A percentile compares a stretch with the other conserved stretches of the same genome.
phyloP scores from a whole-genome alignment of 2,888 invertebrate genomes.

The Scrobipalpa atriplicella region DNA sequence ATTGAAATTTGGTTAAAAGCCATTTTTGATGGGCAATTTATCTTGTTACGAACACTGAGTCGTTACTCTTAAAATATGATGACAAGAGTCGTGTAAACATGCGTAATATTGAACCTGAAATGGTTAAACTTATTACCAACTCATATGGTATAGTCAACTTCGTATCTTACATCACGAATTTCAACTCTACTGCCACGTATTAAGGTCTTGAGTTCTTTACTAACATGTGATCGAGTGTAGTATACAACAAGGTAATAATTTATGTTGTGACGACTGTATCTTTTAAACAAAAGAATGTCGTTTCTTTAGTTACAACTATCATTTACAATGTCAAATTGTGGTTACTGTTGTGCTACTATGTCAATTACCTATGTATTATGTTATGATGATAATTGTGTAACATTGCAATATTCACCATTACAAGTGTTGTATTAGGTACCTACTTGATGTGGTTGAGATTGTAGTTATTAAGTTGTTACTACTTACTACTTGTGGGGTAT shows the following conservation, averaged over 20 bases:
- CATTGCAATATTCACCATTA: no score
- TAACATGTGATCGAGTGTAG: neutral
- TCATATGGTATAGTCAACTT: neutral
- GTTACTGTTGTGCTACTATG: neutral
- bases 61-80: neutral
- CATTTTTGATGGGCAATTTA: conserved; percentile 15
- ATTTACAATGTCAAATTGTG: conserved; percentile 21
- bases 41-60: neutral
- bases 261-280: conserved; percentile 5
- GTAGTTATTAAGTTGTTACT: no score
- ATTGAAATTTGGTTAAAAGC: neutral
- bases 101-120: neutral
- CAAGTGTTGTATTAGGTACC: no score
- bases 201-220: neutral
- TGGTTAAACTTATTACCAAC: neutral
- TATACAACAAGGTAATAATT: neutral
- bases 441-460: no score
- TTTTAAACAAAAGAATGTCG: conserved; percentile 4
- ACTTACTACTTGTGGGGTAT: no score
- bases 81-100: neutral
- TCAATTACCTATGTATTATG: neutral
- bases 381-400: conserved; percentile 16
- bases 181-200: neutral
- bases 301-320: conserved; percentile 4
- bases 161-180: no score